These are phyloP conservation scores for Eulimnadia texana DNA, from an alignment of 1,140 invertebrate genomes.

Conservation along the genomic window DNA sequence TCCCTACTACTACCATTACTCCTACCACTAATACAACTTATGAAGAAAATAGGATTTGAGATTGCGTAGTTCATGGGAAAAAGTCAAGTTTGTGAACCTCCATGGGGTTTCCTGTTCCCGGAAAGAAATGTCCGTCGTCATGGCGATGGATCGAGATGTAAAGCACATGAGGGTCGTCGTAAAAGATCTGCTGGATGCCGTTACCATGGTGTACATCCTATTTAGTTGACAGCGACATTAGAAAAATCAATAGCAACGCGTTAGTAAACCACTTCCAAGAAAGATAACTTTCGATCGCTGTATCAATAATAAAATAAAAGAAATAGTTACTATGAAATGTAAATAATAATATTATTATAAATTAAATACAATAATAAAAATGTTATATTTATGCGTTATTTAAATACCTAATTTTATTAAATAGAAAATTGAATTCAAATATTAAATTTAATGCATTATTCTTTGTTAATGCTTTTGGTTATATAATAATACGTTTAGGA, in stretches of 20 bases:
- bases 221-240: slow-evolving; percentile 20
- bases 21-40: too few species aligned
- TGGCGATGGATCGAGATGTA: slow-evolving; percentile 97
- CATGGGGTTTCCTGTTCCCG: slow-evolving; percentile 80
- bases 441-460: not conserved
- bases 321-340: too few species aligned
- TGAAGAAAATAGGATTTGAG: too few species aligned
- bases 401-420: not conserved
- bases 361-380: too few species aligned
- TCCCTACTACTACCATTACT: too few species aligned
- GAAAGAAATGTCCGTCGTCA: slow-evolving; percentile 99
- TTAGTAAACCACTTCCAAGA: not conserved
- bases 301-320: too few species aligned
- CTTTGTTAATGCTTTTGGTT: too few species aligned
- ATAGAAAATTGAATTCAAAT: not conserved
- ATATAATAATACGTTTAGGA: too few species aligned
- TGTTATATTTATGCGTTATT: too few species aligned
- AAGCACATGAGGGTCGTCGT: slow-evolving; percentile 83
- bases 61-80: not conserved
- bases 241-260: not conserved
- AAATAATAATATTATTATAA: too few species aligned
- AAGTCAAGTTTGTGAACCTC: slow-evolving; percentile 37
- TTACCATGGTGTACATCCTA: slow-evolving; percentile 99
- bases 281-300: too few species aligned
- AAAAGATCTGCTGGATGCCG: slow-evolving; percentile 93